Evolutionary conservation across 2,797 vertebrate species (phyloP).

Genomic region (Myotis findleyi): DNA sequence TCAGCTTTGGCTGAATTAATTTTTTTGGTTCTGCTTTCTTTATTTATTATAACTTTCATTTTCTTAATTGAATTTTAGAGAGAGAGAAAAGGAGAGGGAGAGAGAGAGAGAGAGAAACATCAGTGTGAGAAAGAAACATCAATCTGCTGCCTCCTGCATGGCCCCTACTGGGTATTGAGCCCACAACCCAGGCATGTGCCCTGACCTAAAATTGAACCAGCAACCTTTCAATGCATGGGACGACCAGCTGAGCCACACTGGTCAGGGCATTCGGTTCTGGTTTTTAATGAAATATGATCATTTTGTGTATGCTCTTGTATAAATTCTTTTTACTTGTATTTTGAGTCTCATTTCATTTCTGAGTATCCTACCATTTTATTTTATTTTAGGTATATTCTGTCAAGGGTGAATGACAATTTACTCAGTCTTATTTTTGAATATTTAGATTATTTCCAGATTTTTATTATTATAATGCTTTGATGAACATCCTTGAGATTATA

Average conservation of each 20-base stretch:
- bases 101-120: neutral
- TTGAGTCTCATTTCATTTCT: slow-evolving; percentile 15
- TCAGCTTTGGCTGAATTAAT: neutral
- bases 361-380: slow-evolving; percentile 17
- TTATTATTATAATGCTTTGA: neutral
- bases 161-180: neutral
- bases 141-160: neutral
- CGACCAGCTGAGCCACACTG: neutral
- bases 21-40: slow-evolving; percentile 45
- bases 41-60: neutral
- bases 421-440: slow-evolving; percentile 23
- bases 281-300: slow-evolving; percentile 37
- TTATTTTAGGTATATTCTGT: neutral
- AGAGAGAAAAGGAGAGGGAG: too few species aligned
- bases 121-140: neutral
- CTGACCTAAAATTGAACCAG: neutral
- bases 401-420: neutral
- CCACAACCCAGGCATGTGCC: neutral
- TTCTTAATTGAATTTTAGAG: neutral
- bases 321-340: neutral
- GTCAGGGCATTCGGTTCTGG: neutral
- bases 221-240: neutral
- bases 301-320: neutral
- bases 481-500: neutral
- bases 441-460: slow-evolving; percentile 22